These are phyloP conservation scores for Ophioninae sp. DNA, from an alignment of 2,888 invertebrate species.

Conservation along the genomic window DNA sequence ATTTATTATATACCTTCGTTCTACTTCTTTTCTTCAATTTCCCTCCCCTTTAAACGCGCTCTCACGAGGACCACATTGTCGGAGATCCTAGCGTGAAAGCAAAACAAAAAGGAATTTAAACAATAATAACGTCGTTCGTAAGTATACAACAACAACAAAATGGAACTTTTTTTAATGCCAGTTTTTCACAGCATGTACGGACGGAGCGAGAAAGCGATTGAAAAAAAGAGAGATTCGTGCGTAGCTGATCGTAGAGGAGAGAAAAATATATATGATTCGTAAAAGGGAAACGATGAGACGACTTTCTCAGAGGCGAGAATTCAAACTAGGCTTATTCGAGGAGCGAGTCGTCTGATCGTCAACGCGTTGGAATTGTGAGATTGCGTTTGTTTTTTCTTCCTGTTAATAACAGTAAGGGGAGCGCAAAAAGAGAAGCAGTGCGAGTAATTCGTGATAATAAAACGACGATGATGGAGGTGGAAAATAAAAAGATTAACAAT, in stretches of 20 bases:
- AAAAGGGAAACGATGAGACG: conserved; percentile 1
- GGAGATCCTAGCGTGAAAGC: conserved; percentile 4
- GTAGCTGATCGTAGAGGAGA: conserved; percentile 40
- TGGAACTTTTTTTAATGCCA: conserved; percentile 68
- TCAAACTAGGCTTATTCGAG: conserved; percentile 14
- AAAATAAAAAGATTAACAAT: conserved; percentile 11
- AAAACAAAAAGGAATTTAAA: conserved; percentile 39
- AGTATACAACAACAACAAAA: conserved; percentile 29
- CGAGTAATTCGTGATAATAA: conserved; percentile 26
- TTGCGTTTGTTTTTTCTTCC: conserved; percentile 24
- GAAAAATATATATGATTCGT: conserved; percentile 35
- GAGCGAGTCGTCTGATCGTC: conserved; percentile 13
- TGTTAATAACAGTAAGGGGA: conserved; percentile 37
- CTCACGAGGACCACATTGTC: conserved; percentile 32
- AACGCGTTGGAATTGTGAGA: conserved; percentile 30
- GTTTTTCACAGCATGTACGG: conserved; percentile 68
- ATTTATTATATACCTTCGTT: conserved; percentile 35
- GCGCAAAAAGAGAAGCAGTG: conserved; percentile 61
- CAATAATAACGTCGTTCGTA: conserved; percentile 47
- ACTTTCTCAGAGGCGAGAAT: conserved; percentile 30
- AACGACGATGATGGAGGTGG: background rate
- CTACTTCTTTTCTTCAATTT: conserved; percentile 20
- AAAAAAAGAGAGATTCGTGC: conserved; percentile 14
- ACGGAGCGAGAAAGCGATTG: background rate
- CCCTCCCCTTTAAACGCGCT: conserved; percentile 28